These are phyloP conservation scores for Drosophila subobscura DNA, from an alignment of 1,140 invertebrate genomes.

Conservation along the genomic window DNA sequence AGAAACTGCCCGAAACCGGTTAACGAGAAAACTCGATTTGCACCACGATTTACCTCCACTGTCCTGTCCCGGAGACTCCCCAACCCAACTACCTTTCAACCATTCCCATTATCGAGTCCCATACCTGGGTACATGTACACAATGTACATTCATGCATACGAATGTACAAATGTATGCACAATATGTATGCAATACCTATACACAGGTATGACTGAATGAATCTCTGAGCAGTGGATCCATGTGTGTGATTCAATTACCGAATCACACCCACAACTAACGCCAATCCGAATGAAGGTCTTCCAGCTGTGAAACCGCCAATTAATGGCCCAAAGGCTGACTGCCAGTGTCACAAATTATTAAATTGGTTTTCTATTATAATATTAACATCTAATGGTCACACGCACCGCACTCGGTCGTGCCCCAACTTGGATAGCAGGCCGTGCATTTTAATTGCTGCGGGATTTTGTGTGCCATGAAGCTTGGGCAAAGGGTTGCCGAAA, in stretches of 20 bases:
- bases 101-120: too few species aligned
- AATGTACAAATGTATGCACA: neutral
- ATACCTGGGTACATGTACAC: slow-evolving; percentile 10
- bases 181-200: neutral
- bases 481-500: slow-evolving; percentile 64
- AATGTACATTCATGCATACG: neutral
- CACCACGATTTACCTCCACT: slow-evolving; percentile 11
- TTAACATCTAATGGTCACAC: slow-evolving; percentile 39
- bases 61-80: slow-evolving; percentile 13
- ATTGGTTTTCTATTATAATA: slow-evolving; percentile 44
- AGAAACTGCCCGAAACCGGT: slow-evolving; percentile 71
- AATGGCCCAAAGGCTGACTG: slow-evolving; percentile 50
- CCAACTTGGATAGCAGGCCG: slow-evolving; percentile 20
- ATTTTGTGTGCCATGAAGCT: slow-evolving; percentile 39
- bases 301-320: slow-evolving; percentile 65
- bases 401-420: slow-evolving; percentile 52
- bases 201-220: too few species aligned
- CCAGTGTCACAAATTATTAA: slow-evolving; percentile 41
- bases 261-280: slow-evolving; percentile 52
- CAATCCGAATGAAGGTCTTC: slow-evolving; percentile 33
- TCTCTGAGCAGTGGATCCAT: neutral
- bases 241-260: slow-evolving; percentile 59
- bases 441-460: slow-evolving; percentile 68
- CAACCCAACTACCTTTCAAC: neutral
- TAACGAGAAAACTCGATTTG: slow-evolving; percentile 34